Evolutionary conservation across 1,140 invertebrate genomes (phyloP).

Genomic region (Chlorops oryzae): DNA sequence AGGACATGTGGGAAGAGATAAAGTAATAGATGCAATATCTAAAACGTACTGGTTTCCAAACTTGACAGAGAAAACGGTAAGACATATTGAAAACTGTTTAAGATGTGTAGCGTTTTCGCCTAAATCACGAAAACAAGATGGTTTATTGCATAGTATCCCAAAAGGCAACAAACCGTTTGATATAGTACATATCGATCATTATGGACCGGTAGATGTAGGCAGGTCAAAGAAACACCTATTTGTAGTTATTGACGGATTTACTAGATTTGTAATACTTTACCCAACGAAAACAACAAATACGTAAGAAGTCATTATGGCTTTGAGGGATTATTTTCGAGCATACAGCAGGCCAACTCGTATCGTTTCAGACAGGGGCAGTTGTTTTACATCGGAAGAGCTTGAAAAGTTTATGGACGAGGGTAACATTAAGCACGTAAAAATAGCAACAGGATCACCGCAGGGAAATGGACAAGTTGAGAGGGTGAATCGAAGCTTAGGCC

Average conservation of each 20-base stretch:
- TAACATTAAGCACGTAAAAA: slow-evolving; percentile 17
- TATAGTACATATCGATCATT: slow-evolving; percentile 28
- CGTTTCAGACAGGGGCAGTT: slow-evolving; percentile 27
- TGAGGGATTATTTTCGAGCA: slow-evolving; percentile 15
- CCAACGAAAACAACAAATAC: slow-evolving; percentile 14
- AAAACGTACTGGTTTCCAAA: slow-evolving; percentile 29
- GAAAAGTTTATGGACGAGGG: slow-evolving; percentile 16
- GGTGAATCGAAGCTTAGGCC: slow-evolving; percentile 19
- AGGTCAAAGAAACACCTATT: slow-evolving; percentile 46
- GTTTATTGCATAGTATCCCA: slow-evolving; percentile 22
- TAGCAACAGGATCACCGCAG: slow-evolving; percentile 17
- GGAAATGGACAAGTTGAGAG: slow-evolving; percentile 23
- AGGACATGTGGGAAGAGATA: slow-evolving; percentile 24
- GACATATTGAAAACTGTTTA: slow-evolving; percentile 24
- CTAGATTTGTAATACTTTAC: slow-evolving; percentile 13
- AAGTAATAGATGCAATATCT: slow-evolving; percentile 18
- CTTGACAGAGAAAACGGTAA: slow-evolving; percentile 23
- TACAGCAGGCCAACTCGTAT: slow-evolving; percentile 22
- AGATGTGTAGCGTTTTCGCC: slow-evolving; percentile 26
- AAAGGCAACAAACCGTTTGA: slow-evolving; percentile 26
- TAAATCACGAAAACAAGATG: slow-evolving; percentile 23
- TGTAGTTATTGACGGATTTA: slow-evolving; percentile 42
- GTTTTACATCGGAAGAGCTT: slow-evolving; percentile 30
- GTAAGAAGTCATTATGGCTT: slow-evolving; percentile 27
- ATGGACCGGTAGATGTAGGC: slow-evolving; percentile 32